Evolutionary conservation across 2,888 invertebrate genomes (phyloP).

Genomic region (Drosophila fulvimacula): DNA sequence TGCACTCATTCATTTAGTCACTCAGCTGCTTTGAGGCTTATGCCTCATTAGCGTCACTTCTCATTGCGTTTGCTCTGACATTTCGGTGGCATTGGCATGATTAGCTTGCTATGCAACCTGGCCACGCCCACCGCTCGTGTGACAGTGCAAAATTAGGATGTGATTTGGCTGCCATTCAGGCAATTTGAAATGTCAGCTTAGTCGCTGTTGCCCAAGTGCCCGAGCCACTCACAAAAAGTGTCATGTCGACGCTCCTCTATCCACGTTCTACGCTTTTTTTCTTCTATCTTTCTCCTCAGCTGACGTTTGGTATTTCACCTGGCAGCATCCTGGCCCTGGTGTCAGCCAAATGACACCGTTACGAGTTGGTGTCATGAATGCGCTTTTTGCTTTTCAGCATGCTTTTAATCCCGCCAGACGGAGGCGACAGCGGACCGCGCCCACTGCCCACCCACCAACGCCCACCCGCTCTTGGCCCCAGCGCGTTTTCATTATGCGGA

Average conservation of each 20-base stretch:
- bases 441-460: neutral
- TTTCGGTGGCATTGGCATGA: conserved; percentile 65
- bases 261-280: no score
- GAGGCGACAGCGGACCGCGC: conserved; percentile 19
- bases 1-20: conserved; percentile 6
- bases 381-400: conserved; percentile 50
- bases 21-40: conserved; percentile 41
- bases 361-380: conserved; percentile 44
- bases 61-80: conserved; percentile 52
- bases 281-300: neutral
- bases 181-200: conserved; percentile 63
- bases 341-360: conserved; percentile 18
- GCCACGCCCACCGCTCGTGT: neutral
- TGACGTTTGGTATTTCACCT: conserved; percentile 45
- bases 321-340: conserved; percentile 7
- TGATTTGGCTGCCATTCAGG: conserved; percentile 70
- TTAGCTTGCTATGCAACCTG: conserved; percentile 44
- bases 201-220: conserved; percentile 42
- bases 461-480: neutral
- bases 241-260: conserved; percentile 42
- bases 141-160: conserved; percentile 62
- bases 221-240: conserved; percentile 46
- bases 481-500: conserved; percentile 46
- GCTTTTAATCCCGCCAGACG: conserved; percentile 53
- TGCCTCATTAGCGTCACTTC: conserved; percentile 72